These are phyloP conservation scores for Amphipoea oculea DNA, from an alignment of 2,888 invertebrate species.

Conservation along the genomic window DNA sequence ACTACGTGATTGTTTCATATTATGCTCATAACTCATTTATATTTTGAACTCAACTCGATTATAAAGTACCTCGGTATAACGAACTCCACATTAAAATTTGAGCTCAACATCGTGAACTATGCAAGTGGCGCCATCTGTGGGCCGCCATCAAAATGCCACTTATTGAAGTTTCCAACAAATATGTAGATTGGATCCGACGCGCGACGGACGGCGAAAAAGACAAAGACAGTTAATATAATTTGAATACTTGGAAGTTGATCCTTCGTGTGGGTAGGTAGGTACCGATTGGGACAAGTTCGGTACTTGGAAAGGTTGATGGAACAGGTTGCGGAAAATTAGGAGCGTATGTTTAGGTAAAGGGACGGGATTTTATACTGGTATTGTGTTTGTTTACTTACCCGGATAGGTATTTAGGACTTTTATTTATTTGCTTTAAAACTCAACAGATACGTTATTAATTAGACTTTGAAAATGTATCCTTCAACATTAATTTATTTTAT, in stretches of 20 bases:
- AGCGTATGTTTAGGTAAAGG: conserved; percentile 5
- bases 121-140: conserved; percentile 57
- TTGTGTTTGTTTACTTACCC: neutral
- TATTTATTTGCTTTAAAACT: neutral
- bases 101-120: conserved; percentile 30
- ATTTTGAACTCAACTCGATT: neutral
- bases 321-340: conserved; percentile 32
- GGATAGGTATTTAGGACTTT: neutral
- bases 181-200: conserved; percentile 64
- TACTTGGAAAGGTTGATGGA: conserved; percentile 25
- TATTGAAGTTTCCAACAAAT: conserved; percentile 66
- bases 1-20: neutral
- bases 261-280: conserved; percentile 6
- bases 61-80: neutral
- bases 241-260: conserved; percentile 64
- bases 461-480: neutral
- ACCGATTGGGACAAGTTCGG: conserved; percentile 1
- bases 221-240: conserved; percentile 64
- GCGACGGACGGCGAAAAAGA: conserved; percentile 57
- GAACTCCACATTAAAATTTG: conserved; percentile 26
- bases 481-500: neutral
- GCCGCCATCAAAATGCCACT: conserved; percentile 58
- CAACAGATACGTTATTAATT: neutral
- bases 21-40: neutral
- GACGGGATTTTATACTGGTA: conserved; percentile 1